Evolutionary conservation across 2,888 invertebrate species (phyloP), one percentile per base, ranked within the genome.

Genomic region (Dermolepida albohirtum): DNA sequence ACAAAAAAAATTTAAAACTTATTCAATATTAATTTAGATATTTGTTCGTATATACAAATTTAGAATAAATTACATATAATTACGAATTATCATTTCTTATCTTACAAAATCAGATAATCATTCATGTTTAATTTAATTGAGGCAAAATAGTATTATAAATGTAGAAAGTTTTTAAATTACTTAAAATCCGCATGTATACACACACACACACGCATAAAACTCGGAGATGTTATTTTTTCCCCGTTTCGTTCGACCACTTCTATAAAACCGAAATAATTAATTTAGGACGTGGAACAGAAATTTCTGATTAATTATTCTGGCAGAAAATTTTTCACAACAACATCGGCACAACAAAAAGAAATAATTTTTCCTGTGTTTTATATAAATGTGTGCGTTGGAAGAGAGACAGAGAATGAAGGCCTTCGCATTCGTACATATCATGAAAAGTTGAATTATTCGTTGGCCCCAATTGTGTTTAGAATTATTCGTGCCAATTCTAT

Each of bases 401-500:
- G 70, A 69, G 63, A 67, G 69, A 71, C 71, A 65, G 68, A 66
- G 62, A 62, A 64, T 68, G 70, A 73, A 70, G 34, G 44, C 71
- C 73, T 68, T 75, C 70, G 69, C 75, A 75, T 75, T 16, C 40
- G 11, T 59, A 44, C 47, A 29, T 59, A 59, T 59, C 44, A 59
- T 59, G 59, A 73, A 76, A 77, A 77, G 76, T 77, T 75, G 77
- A 77, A 78, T 78, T 76, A 68, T 68, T 68, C 78, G 76, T 76
- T 76, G 76, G 73, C 74, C 74, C 76, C 77, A 75, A 79, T 78
- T 78, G 78, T 78, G 77, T 79, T 79, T 78, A 78, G 75, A 79
- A 77, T 78, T 79, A 79, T 77, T 79, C 78, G 79, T 79, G 78
- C 78, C 78, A 76, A 75, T 75, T 78, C 78, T 78, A 78, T 77